A percentile compares a stretch with the other conserved stretches of the same genome.
Conservation (phyloP, 2,888 invertebrate species). For the Oscheius sp. region DNA sequence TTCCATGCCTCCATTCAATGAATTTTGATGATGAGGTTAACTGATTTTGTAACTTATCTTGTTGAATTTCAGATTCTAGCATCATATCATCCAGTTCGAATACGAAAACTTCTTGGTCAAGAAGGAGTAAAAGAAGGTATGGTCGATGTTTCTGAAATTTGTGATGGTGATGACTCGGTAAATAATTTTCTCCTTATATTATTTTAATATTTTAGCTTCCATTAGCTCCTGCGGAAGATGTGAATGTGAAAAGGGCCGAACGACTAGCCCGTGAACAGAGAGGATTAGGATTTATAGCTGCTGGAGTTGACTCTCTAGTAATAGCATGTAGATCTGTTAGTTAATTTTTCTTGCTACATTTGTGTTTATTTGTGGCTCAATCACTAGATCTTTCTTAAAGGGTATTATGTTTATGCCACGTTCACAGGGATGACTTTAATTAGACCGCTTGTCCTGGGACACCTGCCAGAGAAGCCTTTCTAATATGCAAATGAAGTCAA, state of each 20-base stretch:
- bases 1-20: conserved; percentile 57
- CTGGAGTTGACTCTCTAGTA: conserved; percentile 40
- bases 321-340: conserved; percentile 41
- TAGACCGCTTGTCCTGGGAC: background rate
- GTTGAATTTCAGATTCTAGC: conserved; percentile 27
- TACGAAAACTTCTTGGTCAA: conserved; percentile 23
- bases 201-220: background rate
- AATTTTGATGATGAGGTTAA: conserved; percentile 42
- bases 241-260: conserved; percentile 36
- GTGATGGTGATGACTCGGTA: background rate
- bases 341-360: background rate
- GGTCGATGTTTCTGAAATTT: conserved; percentile 7
- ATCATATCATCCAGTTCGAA: conserved; percentile 45
- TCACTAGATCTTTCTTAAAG: background rate
- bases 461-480: background rate
- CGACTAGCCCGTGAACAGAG: conserved; percentile 43
- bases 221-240: conserved; percentile 34
- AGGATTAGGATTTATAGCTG: conserved; percentile 42
- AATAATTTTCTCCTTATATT: background rate
- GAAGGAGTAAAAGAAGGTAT: conserved; percentile 22
- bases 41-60: background rate
- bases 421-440: background rate
- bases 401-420: conserved; percentile 17
- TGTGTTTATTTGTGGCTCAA: background rate
- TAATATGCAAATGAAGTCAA: background rate